Evolutionary conservation across 1,140 invertebrate genomes (phyloP), one percentile per base, ranked within the genome.

Genomic region (Ganaspis sp.): DNA sequence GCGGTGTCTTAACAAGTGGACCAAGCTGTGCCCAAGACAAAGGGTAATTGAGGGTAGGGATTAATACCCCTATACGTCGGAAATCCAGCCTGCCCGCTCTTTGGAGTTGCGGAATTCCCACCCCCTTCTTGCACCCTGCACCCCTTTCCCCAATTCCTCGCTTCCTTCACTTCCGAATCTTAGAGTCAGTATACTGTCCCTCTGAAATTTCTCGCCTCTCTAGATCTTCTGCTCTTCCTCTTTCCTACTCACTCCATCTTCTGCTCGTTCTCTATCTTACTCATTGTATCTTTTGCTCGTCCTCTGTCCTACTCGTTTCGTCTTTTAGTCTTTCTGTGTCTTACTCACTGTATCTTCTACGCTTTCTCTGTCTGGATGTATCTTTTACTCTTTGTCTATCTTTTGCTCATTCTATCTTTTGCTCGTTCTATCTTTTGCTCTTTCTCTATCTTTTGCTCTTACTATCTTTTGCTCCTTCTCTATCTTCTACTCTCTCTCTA

Each of bases 1-100:
- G 89, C 88, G 89, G 89, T 91, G 90, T 91, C 90, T 91, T 91
- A 91, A 91, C 90, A 90, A 91, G 90, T 91, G 90, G 90, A 91
- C 90, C 89, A 91, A 91, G 89, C 90, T 90, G 88, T 86, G 89
- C 90, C 89, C 90, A 91, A 91, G 90, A 91, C 90, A 91, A 91
- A 91, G 90, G 90, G 90, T 90, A 91, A 91, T 91, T 91, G 90
- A 91, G 90, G 89, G 88, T 90, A 90, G 89, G 90, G 89, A 91
- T 91, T 91, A 91, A 91, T 91, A 91, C 90, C 89, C 90, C 89
- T 91, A 91, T 90, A 91, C 87, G 88, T 79, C 82, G 87, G 89
- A 89, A 88, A 91, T 90, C 88, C 86, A 87, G 85, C 83, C 81
- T 84, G 84, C 78, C 76, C 80, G 76, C 81, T 83, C 78, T 85